phyloP scores from a whole-genome alignment of 2,113 vertebrate species.

The Pseudorasbora parva region DNA sequence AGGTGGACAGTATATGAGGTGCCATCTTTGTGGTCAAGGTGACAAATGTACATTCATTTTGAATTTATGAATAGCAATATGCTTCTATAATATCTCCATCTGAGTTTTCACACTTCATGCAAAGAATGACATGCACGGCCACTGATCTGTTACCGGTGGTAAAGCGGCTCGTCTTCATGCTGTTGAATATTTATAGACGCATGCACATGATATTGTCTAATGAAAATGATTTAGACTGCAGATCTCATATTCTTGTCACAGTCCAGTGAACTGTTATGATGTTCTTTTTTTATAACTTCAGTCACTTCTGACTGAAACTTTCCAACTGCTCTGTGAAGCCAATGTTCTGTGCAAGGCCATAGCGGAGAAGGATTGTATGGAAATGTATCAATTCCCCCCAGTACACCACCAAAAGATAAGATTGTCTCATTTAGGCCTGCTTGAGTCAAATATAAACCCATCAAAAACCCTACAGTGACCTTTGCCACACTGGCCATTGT shows the following conservation, averaged over 20 bases:
- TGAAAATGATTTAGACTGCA: neutral
- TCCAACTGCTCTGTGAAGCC: neutral
- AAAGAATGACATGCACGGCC: neutral
- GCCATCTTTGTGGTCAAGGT: slow-evolving; percentile 64
- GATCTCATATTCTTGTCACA: neutral
- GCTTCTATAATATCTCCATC: neutral
- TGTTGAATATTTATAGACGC: neutral
- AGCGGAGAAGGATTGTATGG: neutral
- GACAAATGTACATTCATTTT: slow-evolving; percentile 23
- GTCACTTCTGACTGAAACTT: neutral
- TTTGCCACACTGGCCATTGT: slow-evolving; percentile 57
- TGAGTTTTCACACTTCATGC: neutral
- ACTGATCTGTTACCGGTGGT: neutral
- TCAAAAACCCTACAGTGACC: neutral
- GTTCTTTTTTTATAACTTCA: neutral
- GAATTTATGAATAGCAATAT: slow-evolving; percentile 3
- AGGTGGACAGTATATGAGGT: slow-evolving; percentile 72
- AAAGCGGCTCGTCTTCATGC: neutral
- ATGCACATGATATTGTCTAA: neutral
- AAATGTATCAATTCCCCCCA: neutral
- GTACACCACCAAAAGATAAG: neutral
- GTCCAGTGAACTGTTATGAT: neutral
- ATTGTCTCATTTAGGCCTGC: slow-evolving; percentile 5
- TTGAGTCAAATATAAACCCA: slow-evolving; percentile 23
- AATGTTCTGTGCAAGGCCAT: neutral